phyloP scores from a whole-genome alignment of 2,888 invertebrate species.

The Napeogenes sylphis region DNA sequence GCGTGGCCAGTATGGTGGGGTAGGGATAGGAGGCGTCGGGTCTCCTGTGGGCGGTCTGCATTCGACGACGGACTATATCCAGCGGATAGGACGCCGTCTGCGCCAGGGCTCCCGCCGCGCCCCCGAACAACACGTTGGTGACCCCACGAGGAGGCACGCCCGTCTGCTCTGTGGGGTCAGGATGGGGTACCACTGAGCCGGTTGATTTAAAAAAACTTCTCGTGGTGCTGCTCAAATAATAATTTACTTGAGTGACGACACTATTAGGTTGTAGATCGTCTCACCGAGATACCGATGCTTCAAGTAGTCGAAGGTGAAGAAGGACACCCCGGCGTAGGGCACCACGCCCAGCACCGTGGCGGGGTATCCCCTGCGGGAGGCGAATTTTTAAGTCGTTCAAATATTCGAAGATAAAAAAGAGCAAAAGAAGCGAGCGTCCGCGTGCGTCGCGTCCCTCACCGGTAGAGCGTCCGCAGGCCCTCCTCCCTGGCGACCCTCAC shows the following conservation, averaged over 20 bases:
- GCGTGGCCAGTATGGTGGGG: conserved; percentile 80
- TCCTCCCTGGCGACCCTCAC: conserved; percentile 85
- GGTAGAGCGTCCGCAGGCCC: conserved; percentile 86
- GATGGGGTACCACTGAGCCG: no score
- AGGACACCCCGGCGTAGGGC: conserved; percentile 97
- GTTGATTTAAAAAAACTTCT: no score
- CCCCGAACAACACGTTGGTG: conserved; percentile 88
- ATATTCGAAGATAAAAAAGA: no score
- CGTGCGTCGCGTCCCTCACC: conserved; percentile 36
- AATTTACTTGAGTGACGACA: no score
- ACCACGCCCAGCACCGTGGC: conserved; percentile 96
- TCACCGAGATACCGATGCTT: conserved; percentile 88
- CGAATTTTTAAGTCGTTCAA: background rate
- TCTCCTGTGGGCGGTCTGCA: conserved; percentile 79
- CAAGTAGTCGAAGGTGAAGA: conserved; percentile 97
- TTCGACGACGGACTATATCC: conserved; percentile 86
- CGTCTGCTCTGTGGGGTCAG: conserved; percentile 18
- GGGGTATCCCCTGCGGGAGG: conserved; percentile 82
- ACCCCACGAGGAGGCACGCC: conserved; percentile 66
- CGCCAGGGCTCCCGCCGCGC: conserved; percentile 93
- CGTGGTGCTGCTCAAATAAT: no score
- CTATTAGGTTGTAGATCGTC: conserved; percentile 24
- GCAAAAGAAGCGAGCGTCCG: no score
- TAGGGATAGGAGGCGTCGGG: conserved; percentile 73
- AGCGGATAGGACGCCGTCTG: conserved; percentile 98